Evolutionary conservation across 2,113 vertebrate species (phyloP).

Genomic region (Montifringilla adamsi): DNA sequence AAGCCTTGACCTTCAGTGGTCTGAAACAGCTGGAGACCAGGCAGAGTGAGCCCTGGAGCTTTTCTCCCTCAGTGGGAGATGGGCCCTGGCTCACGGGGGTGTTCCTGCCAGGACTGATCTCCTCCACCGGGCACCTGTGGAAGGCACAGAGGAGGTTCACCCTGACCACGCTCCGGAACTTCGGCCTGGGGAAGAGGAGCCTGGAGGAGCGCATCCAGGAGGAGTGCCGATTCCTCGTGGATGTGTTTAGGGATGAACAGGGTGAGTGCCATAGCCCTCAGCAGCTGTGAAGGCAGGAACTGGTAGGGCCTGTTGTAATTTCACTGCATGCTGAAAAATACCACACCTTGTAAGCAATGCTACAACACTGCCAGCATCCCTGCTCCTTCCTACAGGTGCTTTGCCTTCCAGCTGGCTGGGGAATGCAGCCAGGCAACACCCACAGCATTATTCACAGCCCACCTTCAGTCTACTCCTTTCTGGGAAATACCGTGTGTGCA

Average conservation of each 20-base stretch:
- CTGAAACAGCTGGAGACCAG: not conserved
- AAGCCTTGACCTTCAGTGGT: not conserved
- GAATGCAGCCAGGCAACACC: not conserved
- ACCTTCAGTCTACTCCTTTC: not conserved
- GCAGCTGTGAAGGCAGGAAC: not conserved
- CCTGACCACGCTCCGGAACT: conserved; percentile 75
- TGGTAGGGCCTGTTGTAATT: accelerated
- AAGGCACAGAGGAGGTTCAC: conserved; percentile 78
- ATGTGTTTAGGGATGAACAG: conserved; percentile 67
- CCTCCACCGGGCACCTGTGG: conserved; percentile 65
- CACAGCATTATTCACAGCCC: not conserved
- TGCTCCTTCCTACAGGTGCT: not conserved
- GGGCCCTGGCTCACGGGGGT: accelerated
- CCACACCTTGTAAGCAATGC: accelerated
- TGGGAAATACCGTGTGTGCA: accelerated
- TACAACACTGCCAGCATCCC: not conserved
- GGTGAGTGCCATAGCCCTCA: conserved; percentile 8
- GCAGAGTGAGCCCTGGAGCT: not conserved
- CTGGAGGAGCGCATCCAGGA: conserved; percentile 79
- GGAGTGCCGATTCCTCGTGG: conserved; percentile 68
- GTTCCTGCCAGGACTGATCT: conserved; percentile 60
- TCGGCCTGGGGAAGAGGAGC: conserved; percentile 77
- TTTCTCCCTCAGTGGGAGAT: accelerated
- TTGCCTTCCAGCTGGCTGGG: not conserved
- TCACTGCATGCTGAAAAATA: not conserved